Conservation (phyloP, 37 sponge, comb jelly and placozoan genomes). For the Hexactinellida sp. region DNA sequence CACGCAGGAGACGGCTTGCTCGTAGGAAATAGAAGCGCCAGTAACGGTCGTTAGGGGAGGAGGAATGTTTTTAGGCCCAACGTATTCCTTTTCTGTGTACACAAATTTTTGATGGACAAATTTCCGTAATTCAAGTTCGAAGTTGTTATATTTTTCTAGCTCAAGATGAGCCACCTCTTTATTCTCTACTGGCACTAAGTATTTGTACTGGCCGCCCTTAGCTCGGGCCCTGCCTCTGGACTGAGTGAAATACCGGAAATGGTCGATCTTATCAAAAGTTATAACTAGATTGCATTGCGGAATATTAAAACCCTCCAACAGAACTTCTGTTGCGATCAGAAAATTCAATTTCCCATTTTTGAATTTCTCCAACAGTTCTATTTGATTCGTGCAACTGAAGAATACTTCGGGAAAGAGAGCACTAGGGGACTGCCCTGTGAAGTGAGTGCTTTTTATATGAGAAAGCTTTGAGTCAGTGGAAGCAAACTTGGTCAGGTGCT, state of each 20-base stretch:
- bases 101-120: not conserved
- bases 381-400: not conserved
- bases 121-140: not conserved
- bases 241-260: conserved; percentile 71
- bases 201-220: not conserved
- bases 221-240: conserved; percentile 88
- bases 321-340: conserved; percentile 76
- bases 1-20: not conserved
- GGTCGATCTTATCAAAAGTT: conserved; percentile 67
- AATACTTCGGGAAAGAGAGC: not conserved
- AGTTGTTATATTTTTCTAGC: not conserved
- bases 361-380: conserved; percentile 26
- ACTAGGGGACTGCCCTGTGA: not conserved
- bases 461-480: not conserved
- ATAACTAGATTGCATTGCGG: conserved; percentile 83
- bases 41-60: not conserved
- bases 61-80: not conserved
- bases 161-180: not conserved
- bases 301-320: conserved; percentile 90
- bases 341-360: conserved; percentile 64
- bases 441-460: not conserved
- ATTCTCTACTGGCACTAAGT: not conserved
- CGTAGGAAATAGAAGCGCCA: not conserved
- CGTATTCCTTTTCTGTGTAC: not conserved
- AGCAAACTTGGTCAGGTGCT: not conserved